Base-by-base conservation (phyloP, 37 sponge, comb jelly and placozoan genomes). In the Diacarnus erythraeanus region DNA sequence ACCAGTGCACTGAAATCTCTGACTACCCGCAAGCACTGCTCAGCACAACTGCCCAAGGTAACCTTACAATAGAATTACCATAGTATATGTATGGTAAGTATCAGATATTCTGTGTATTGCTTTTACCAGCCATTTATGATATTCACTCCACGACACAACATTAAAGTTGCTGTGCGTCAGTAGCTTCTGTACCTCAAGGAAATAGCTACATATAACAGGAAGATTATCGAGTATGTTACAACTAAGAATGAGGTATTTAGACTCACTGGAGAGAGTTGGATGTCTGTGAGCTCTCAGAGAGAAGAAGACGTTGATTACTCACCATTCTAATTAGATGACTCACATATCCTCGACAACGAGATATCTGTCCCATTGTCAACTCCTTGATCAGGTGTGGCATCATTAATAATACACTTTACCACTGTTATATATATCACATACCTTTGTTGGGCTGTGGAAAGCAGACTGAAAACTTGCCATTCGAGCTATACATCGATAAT, bases 391-490 rank as follows among this genome's bases (percentile, higher is more conserved):
- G n/a, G n/a, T n/a, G n/a, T n/a, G n/a, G n/a, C n/a, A n/a, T n/a
- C n/a, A n/a, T n/a, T n/a, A n/a, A n/a, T n/a, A n/a, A n/a, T n/a
- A n/a, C n/a, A n/a, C n/a, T n/a, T n/a, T n/a, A n/a, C n/a, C n/a
- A n/a, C n/a, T n/a, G n/a, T n/a, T n/a, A n/a, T n/a, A n/a, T n/a
- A n/a, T n/a, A n/a, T n/a, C n/a, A 10, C 77, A 33, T 18, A 90
- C 90, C 56, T 90, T 90, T 20, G 86, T 68, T 20, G 91, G 91
- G 39, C n/a, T 73, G 9, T 44, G 31, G 18, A 90, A 47, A 6
- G 79, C 72, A 25, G 44, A 42, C 30, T 77, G 69, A 9, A 90
- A 69, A n/a, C 51, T 74, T 42, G 58, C 79, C 68, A 78, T 31
- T 61, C 79, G 63, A 0, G 83, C 74, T 42, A 80, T 31, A 43